Conservation (phyloP, 2,113 vertebrate genomes). For the Prunella fulvescens region DNA sequence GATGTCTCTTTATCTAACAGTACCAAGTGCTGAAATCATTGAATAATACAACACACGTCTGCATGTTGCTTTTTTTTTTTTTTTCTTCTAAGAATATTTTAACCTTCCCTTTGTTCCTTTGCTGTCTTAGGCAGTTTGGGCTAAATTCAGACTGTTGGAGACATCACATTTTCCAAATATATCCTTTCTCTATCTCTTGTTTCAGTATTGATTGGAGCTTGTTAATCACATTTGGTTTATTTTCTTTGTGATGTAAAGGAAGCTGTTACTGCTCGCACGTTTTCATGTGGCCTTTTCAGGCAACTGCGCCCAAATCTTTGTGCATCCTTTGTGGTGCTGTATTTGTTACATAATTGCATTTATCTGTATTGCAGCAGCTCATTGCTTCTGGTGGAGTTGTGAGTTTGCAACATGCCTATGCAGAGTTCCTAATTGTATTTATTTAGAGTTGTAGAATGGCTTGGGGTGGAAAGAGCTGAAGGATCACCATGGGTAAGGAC, state of each 20-base stretch:
- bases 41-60: not conserved
- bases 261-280: not conserved
- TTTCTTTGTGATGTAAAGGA: not conserved
- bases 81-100: not conserved
- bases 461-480: not conserved
- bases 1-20: not conserved
- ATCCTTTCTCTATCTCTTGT: not conserved
- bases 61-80: not conserved
- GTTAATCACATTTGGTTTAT: not conserved
- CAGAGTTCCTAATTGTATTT: not conserved
- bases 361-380: not conserved
- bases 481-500: not conserved
- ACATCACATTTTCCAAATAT: not conserved
- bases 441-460: not conserved
- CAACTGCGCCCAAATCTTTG: not conserved
- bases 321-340: not conserved
- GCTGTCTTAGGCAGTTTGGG: not conserved
- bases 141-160: not conserved
- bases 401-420: not conserved
- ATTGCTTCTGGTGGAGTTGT: not conserved
- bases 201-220: not conserved
- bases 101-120: not conserved
- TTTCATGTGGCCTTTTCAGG: not conserved
- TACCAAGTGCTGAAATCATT: not conserved
- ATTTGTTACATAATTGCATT: not conserved